These are phyloP conservation scores for Drosophila sproati DNA, from an alignment of 1,140 invertebrate species.

Conservation along the genomic window DNA sequence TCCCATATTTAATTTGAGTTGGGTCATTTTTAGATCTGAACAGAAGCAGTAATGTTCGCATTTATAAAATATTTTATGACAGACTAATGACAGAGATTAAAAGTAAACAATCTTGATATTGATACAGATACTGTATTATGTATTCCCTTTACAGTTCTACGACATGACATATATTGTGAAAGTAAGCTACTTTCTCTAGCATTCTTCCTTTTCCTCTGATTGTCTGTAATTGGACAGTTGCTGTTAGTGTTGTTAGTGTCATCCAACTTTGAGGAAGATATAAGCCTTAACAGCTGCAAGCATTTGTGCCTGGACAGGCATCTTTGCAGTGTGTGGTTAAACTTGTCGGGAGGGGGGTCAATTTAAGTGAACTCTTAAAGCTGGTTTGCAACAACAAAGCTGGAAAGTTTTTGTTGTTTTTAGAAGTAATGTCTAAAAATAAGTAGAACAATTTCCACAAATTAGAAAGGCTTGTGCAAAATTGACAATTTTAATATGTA, in stretches of 20 bases:
- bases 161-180: not conserved
- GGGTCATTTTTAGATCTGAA: no score
- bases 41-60: no score
- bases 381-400: constrained; percentile 25
- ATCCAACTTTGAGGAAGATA: constrained; percentile 21
- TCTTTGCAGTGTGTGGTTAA: not conserved
- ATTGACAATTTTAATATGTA: no score
- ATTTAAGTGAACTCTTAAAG: constrained; percentile 13
- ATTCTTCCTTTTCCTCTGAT: not conserved
- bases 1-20: no score
- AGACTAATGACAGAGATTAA: no score
- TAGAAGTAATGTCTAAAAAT: no score
- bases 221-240: constrained; percentile 18
- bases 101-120: no score
- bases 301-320: constrained; percentile 20
- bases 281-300: constrained; percentile 36
- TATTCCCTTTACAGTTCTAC: no score
- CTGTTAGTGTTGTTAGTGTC: constrained; percentile 17
- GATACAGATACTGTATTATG: no score
- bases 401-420: not conserved
- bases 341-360: not conserved
- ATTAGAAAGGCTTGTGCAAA: no score
- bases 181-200: not conserved
- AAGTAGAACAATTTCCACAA: no score
- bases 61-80: no score